Conservation (phyloP, 2,797 vertebrate species). For the Sphenodon punctatus region DNA sequence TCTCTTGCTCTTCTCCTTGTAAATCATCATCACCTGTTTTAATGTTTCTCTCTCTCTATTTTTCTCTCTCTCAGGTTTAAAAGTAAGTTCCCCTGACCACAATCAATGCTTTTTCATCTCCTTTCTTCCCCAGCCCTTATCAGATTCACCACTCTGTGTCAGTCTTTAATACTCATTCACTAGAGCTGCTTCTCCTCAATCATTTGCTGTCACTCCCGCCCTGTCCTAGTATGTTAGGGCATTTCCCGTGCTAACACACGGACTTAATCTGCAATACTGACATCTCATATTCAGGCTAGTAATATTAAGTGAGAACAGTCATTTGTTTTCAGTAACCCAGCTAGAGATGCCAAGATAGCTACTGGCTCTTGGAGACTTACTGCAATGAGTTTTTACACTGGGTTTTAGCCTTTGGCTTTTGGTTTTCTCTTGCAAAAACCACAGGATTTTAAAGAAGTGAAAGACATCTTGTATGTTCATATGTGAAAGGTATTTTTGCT, state of each 20-base stretch:
- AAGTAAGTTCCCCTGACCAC: conserved; percentile 42
- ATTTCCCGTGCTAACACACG: background rate
- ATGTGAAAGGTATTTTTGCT: no score
- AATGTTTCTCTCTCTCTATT: no score
- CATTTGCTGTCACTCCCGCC: conserved; percentile 14
- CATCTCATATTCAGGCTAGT: background rate
- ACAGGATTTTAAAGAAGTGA: no score
- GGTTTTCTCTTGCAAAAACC: no score
- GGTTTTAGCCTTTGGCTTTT: background rate
- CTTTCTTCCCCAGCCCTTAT: background rate
- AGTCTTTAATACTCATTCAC: background rate
- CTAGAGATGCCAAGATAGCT: background rate
- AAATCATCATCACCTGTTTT: no score
- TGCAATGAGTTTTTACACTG: background rate
- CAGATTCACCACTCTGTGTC: background rate
- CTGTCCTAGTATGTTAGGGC: background rate
- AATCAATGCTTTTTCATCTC: conserved; percentile 27
- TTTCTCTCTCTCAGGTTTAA: conserved; percentile 27
- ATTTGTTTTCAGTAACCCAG: conserved; percentile 17
- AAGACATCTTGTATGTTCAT: no score
- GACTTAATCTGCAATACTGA: conserved; percentile 11
- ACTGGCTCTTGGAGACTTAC: background rate
- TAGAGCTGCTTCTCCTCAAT: background rate
- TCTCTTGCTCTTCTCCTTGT: accelerated
- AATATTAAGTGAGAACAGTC: background rate